A percentile compares a stretch with the other conserved stretches of the same genome.
Conservation (phyloP, 2,888 invertebrate species). For the Mellilla xanthometata region DNA sequence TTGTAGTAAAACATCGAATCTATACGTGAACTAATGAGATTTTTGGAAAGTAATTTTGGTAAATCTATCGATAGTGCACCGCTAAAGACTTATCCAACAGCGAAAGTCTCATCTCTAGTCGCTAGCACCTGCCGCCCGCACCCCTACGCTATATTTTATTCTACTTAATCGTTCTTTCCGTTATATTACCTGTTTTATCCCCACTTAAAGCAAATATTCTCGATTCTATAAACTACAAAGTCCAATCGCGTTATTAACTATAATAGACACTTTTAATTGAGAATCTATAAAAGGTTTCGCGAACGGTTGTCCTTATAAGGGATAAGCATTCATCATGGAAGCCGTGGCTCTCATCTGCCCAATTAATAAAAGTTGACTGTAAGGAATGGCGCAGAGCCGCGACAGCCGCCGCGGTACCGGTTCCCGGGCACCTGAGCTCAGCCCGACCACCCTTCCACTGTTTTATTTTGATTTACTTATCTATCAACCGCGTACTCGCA, state of each 20-base stretch:
- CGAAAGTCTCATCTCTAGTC: constrained; percentile 48
- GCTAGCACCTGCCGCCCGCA: constrained; percentile 78
- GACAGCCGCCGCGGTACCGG: constrained; percentile 69
- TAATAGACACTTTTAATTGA: constrained; percentile 82
- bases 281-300: constrained; percentile 82
- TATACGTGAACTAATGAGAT: no score
- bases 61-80: no score
- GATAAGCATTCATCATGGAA: constrained; percentile 76
- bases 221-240: constrained; percentile 71
- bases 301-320: constrained; percentile 75
- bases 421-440: constrained; percentile 73
- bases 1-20: no score
- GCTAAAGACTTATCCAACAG: background rate
- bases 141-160: constrained; percentile 82
- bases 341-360: constrained; percentile 80
- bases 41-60: no score
- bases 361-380: constrained; percentile 81
- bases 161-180: constrained; percentile 81
- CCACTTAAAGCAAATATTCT: constrained; percentile 79
- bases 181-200: constrained; percentile 78
- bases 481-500: constrained; percentile 54
- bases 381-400: constrained; percentile 70
- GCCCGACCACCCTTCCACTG: constrained; percentile 59
- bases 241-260: constrained; percentile 74
- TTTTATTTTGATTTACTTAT: constrained; percentile 81